phyloP scores from a whole-genome alignment of 2,113 vertebrate species.

The Brevimyrus niger region DNA sequence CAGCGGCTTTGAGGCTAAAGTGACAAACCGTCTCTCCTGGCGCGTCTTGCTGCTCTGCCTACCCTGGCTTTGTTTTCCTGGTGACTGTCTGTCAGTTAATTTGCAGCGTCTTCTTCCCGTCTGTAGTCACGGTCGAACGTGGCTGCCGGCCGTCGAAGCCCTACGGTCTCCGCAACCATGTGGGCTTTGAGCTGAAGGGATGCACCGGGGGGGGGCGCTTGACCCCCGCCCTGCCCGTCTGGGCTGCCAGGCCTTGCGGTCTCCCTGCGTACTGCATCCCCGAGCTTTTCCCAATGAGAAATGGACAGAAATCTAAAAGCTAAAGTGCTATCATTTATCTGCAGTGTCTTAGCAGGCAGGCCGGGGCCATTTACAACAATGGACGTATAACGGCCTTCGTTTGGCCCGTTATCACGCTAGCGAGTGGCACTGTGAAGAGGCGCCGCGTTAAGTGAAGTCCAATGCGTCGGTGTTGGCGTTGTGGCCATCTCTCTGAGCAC shows the following conservation, averaged over 20 bases:
- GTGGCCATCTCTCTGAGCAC: not conserved
- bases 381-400: conserved; percentile 28
- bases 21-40: not conserved
- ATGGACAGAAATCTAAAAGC: not conserved
- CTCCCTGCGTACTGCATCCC: not conserved
- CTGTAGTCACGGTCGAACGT: not conserved
- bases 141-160: not conserved
- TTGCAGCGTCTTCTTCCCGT: not conserved
- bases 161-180: not conserved
- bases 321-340: conserved; percentile 50
- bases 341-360: conserved; percentile 42
- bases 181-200: not conserved
- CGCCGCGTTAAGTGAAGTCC: not conserved
- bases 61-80: not conserved
- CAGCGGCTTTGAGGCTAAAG: not conserved
- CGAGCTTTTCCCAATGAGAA: not conserved
- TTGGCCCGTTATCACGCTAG: conserved; percentile 35
- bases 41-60: not conserved
- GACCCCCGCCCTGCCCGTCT: not conserved
- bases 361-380: conserved; percentile 16
- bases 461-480: not conserved
- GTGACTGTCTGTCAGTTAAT: not conserved
- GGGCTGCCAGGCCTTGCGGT: not conserved
- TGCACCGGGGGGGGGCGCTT: too few species aligned
- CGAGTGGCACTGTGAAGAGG: not conserved